Evolutionary conservation across 53 echinoderm and acorn worm species (phyloP).

Genomic region (Stichopus horrens): DNA sequence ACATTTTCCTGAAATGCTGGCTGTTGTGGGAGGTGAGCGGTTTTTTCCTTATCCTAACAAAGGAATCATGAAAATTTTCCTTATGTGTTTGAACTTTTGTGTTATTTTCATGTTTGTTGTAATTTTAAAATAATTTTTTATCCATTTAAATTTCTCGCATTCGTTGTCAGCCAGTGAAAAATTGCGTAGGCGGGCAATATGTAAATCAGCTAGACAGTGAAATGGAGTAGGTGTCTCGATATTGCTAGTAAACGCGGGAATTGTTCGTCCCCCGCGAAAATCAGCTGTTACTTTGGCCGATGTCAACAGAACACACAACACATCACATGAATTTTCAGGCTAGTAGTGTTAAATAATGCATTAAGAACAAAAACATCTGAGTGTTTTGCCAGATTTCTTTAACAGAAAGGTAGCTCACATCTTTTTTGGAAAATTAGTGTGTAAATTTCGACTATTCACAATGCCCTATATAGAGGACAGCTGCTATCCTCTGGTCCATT

Average conservation of each 20-base stretch:
- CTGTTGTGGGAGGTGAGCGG: background rate
- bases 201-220: conserved; percentile 53
- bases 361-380: too few relatives aligned
- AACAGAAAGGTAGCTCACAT: too few relatives aligned
- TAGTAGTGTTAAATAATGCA: too few relatives aligned
- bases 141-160: conserved; percentile 3
- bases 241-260: conserved; percentile 33
- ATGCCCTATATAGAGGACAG: too few relatives aligned
- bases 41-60: background rate
- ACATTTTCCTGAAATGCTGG: background rate
- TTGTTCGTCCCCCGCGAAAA: background rate
- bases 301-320: background rate
- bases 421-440: too few relatives aligned
- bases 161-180: conserved; percentile 73
- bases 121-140: background rate
- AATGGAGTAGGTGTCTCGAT: background rate
- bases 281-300: background rate
- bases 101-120: background rate
- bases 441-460: too few relatives aligned
- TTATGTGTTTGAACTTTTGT: background rate
- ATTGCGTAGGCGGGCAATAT: conserved; percentile 59
- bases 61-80: background rate
- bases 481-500: too few relatives aligned
- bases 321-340: background rate
- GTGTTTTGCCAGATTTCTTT: too few relatives aligned